phyloP scores from a whole-genome alignment of 2,113 vertebrate species.

The Odontesthes bonariensis region DNA sequence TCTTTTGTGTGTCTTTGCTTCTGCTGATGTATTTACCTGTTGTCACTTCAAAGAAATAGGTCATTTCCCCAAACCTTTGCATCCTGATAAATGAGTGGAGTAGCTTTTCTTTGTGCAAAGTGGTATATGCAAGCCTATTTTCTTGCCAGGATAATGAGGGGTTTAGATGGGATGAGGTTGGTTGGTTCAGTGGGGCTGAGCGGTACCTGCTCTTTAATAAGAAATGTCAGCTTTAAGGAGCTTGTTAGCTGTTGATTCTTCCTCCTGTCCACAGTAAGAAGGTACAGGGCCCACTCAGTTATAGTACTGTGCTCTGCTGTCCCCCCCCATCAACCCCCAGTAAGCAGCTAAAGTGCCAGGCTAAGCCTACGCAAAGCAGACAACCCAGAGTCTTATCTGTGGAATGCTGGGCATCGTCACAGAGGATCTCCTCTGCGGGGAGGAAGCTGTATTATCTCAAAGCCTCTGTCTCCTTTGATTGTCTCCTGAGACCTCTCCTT shows the following conservation, averaged over 20 bases:
- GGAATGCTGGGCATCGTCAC: conserved; percentile 71
- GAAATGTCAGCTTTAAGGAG: conserved; percentile 49
- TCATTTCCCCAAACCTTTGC: not conserved
- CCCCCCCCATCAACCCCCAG: conserved; percentile 35
- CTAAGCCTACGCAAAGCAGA: conserved; percentile 69
- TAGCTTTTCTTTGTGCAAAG: not conserved
- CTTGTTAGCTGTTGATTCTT: conserved; percentile 54
- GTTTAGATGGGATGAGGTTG: conserved; percentile 30
- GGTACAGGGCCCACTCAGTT: conserved; percentile 41
- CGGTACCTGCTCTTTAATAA: conserved; percentile 21
- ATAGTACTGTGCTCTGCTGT: conserved; percentile 21
- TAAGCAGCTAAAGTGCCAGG: conserved; percentile 71
- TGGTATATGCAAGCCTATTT: conserved; percentile 16
- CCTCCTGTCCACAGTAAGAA: conserved; percentile 44
- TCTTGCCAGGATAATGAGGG: conserved; percentile 18
- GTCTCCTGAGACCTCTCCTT: conserved; percentile 45
- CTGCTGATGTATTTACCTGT: not conserved
- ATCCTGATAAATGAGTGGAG: conserved; percentile 8
- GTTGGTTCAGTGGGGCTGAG: conserved; percentile 12
- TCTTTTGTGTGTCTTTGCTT: not conserved
- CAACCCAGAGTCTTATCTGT: conserved; percentile 71
- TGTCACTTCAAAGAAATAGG: not conserved
- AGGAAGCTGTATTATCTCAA: conserved; percentile 67
- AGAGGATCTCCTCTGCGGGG: conserved; percentile 66
- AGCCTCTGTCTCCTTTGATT: conserved; percentile 63